A percentile compares a stretch with the other conserved stretches of the same genome.
Evolutionary conservation across 64 coral and sea anemone genomes (phyloP).

Genomic region (Pachyseris speciosa): DNA sequence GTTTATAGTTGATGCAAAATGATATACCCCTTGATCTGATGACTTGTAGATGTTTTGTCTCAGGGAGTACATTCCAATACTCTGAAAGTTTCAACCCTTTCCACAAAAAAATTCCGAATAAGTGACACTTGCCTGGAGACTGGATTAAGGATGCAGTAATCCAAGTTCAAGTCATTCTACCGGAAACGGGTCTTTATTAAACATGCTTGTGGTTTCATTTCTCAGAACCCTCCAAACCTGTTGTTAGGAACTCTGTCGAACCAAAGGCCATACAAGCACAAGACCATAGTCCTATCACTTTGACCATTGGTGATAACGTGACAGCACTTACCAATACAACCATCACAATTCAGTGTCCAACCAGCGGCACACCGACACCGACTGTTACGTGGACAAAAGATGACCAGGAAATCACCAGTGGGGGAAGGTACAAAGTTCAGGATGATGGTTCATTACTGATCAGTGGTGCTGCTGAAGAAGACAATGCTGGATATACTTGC

Average conservation of each 20-base stretch:
- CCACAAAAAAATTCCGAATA: no score
- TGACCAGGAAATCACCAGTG: conserved; percentile 14
- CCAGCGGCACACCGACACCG: conserved; percentile 55
- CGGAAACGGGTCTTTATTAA: no score
- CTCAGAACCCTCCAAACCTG: not conserved
- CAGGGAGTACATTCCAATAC: no score
- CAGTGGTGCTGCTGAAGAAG: not conserved
- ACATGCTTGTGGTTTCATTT: no score
- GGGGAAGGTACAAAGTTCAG: conserved; percentile 8
- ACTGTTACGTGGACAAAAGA: conserved; percentile 68
- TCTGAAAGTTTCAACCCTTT: no score
- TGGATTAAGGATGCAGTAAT: no score
- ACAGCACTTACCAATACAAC: conserved; percentile 35
- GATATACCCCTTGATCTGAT: no score
- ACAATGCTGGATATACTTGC: conserved; percentile 53
- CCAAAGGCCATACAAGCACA: conserved; percentile 3
- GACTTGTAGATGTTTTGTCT: no score
- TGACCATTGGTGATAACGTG: conserved; percentile 17
- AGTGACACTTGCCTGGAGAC: no score
- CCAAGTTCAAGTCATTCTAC: no score
- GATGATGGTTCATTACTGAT: conserved; percentile 41
- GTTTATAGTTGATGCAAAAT: no score
- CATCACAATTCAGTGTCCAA: conserved; percentile 48
- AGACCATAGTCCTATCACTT: not conserved
- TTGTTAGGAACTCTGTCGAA: conserved; percentile 1